Evolutionary conservation across 37 sponge, comb jelly and placozoan genomes (phyloP).

Genomic region (Halichondria panicea): DNA sequence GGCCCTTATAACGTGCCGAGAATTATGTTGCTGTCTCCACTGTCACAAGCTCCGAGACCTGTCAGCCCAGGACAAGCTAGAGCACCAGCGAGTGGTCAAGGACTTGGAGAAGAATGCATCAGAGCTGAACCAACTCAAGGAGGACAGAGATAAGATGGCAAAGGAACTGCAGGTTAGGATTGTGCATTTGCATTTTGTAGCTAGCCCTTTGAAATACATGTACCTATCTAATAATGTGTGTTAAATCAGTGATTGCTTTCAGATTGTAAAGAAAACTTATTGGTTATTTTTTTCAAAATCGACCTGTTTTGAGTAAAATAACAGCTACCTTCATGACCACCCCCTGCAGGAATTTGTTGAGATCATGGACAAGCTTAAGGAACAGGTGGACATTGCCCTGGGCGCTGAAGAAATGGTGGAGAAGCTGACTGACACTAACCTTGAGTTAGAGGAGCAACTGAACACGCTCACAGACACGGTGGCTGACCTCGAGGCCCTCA

Average conservation of each 20-base stretch:
- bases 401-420: slow-evolving; percentile 99
- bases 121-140: slow-evolving; percentile 37
- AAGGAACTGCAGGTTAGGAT: slow-evolving; percentile 70
- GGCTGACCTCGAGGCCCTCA: slow-evolving; percentile 85
- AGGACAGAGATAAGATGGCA: slow-evolving; percentile 69
- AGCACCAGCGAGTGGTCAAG: slow-evolving; percentile 72
- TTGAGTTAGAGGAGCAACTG: slow-evolving; percentile 94
- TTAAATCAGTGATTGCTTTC: no score
- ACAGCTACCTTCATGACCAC: no score
- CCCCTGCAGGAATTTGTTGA: slow-evolving; percentile 82
- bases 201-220: no score
- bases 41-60: slow-evolving; percentile 85
- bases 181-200: no score
- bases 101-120: slow-evolving; percentile 75
- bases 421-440: slow-evolving; percentile 90
- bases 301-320: no score
- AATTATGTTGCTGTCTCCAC: no score
- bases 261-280: no score
- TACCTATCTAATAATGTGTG: no score
- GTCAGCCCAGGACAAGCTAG: slow-evolving; percentile 83
- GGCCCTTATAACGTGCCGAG: no score
- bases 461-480: slow-evolving; percentile 63
- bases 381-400: slow-evolving; percentile 92
- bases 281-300: no score
- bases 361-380: slow-evolving; percentile 90